A percentile compares a stretch with the other conserved stretches of the same genome.
Evolutionary conservation across 2,113 vertebrate species (phyloP).

Genomic region (Ia io): DNA sequence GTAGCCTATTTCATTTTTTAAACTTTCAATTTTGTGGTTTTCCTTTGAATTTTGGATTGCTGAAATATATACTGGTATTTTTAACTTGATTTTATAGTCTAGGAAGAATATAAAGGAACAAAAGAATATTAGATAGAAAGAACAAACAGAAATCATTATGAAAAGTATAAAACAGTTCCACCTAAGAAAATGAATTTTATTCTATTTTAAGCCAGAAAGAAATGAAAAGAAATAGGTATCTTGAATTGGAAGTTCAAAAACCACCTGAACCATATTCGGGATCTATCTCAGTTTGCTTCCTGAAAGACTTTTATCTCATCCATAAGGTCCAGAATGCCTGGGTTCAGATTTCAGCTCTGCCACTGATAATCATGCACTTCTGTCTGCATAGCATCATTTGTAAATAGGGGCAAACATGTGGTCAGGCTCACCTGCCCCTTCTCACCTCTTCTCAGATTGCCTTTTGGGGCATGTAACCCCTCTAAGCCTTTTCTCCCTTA

Average conservation of each 20-base stretch:
- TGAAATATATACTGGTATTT: background rate
- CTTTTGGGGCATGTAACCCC: background rate
- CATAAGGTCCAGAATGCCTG: background rate
- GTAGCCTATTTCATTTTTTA: background rate
- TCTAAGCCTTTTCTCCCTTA: background rate
- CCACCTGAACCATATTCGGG: background rate
- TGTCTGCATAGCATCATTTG: background rate
- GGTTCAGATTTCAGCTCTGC: background rate
- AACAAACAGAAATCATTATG: slow-evolving; percentile 21
- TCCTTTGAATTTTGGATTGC: slow-evolving; percentile 18
- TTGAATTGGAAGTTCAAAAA: slow-evolving; percentile 26
- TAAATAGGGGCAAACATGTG: background rate
- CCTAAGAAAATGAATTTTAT: background rate
- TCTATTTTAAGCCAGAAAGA: slow-evolving; percentile 30
- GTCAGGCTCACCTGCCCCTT: background rate
- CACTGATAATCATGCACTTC: background rate
- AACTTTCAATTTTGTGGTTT: background rate
- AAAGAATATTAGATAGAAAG: slow-evolving; percentile 29
- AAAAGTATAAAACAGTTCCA: slow-evolving; percentile 30
- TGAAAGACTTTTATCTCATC: background rate
- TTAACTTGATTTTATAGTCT: background rate
- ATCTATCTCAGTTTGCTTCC: background rate
- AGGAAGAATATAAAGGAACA: slow-evolving; percentile 29
- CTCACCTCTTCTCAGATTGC: background rate
- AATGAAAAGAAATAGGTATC: slow-evolving; percentile 48